Base-by-base conservation (phyloP, 2,888 invertebrate genomes). In the Meteorus colon region DNA sequence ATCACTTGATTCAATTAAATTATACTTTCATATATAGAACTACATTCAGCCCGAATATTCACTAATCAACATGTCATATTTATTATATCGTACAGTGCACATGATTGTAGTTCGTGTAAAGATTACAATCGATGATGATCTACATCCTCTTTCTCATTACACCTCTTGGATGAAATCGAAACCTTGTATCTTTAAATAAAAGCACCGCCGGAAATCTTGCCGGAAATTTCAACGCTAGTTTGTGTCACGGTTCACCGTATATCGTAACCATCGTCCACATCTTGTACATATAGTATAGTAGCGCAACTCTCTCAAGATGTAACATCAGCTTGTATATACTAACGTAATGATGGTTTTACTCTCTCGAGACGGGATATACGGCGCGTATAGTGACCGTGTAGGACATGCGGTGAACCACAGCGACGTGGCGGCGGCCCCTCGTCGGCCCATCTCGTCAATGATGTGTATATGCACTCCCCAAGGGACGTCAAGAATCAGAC, bases 351-450 rank as follows among this genome's bases (percentile, higher is more conserved):
- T 84, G 85, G 85, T 86, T 86, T 85, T 70, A 60, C 65, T 63
- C 51, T 19, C 55, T 55, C 24, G 55, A 10, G 70, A 84, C 82
- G 81, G 86, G 75, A 82, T 55, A 55, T 75, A 81, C 79, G 82
- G 81, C 82, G 81, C 77, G 80, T 84, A 81, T 79, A 82, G 84
- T 83, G 84, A 81, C 83, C 86, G 87, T 89, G 87, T 88, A 85
- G 87, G 87, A 89, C 88, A 89, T 88, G 89, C 89, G 89, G 89
- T 88, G 82, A 86, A 88, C 89, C 88, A 86, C 89, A 89, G 86
- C 85, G 86, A 85, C 84, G 19, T 55, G 82, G 81, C 48, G 48
- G 59, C 68, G 83, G 79, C 83, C 83, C 76, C 66, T 60, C 72
- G 73, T 62, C 65, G 71, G 76, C 73, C 37, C 65, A 48, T 55